phyloP scores from a whole-genome alignment of 2,797 vertebrate genomes.

The Stomatorhinus walkeri region DNA sequence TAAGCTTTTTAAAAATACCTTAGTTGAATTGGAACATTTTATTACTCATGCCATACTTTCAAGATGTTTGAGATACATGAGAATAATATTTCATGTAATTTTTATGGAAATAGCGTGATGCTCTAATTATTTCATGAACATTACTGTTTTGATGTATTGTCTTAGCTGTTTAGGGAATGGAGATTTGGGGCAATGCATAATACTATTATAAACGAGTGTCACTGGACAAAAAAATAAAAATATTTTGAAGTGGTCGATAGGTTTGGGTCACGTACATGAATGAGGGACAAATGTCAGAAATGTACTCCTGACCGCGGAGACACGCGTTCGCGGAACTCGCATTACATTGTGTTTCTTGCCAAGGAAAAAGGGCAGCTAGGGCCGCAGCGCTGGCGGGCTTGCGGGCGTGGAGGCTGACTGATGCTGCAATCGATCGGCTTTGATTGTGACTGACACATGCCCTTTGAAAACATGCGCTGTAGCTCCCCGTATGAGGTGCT shows the following conservation, averaged over 20 bases:
- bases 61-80: slow-evolving; percentile 17
- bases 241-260: not conserved
- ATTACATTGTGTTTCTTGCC: not conserved
- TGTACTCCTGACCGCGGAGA: slow-evolving; percentile 36
- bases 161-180: not conserved
- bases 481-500: slow-evolving; percentile 44
- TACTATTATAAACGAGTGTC: slow-evolving; percentile 39
- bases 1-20: slow-evolving; percentile 42
- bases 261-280: not conserved
- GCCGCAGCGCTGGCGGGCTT: not conserved
- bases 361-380: not conserved
- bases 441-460: slow-evolving; percentile 58
- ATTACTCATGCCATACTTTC: slow-evolving; percentile 26
- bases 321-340: slow-evolving; percentile 25
- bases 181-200: not conserved
- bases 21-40: slow-evolving; percentile 34
- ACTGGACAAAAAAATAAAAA: not conserved
- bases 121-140: not conserved
- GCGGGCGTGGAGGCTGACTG: slow-evolving; percentile 17
- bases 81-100: not conserved
- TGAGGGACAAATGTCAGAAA: slow-evolving; percentile 18
- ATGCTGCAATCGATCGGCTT: slow-evolving; percentile 50
- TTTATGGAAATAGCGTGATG: not conserved
- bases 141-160: not conserved
- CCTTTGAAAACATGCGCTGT: slow-evolving; percentile 59